A percentile compares a stretch with the other conserved stretches of the same genome.
Conservation (phyloP, 1,140 invertebrate species). For the Zeugodacus cucurbitae region DNA sequence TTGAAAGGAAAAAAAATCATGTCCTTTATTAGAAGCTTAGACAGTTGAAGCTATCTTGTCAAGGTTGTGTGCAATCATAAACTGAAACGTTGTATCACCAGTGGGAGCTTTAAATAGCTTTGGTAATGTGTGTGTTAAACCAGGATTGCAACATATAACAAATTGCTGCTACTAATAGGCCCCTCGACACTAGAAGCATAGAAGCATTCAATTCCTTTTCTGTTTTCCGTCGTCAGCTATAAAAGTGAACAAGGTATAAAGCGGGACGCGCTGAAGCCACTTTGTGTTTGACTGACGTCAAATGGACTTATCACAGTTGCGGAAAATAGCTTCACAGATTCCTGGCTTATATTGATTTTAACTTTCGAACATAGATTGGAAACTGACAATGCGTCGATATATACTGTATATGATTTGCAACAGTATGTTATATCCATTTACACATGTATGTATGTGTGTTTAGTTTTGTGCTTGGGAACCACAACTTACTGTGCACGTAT, state of each 20-base stretch:
- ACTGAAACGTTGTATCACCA: background rate
- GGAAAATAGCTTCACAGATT: too few relatives aligned
- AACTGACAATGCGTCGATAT: too few relatives aligned
- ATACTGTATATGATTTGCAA: too few relatives aligned
- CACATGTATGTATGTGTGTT: background rate
- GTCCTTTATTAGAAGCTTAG: background rate
- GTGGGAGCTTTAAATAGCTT: background rate
- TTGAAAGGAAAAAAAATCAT: too few relatives aligned
- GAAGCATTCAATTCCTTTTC: background rate
- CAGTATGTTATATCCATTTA: background rate
- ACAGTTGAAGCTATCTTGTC: background rate
- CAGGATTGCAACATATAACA: background rate
- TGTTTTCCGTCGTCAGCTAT: too few relatives aligned
- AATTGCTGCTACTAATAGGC: background rate
- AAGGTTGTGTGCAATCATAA: background rate
- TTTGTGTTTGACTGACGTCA: too few relatives aligned
- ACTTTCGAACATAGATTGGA: too few relatives aligned
- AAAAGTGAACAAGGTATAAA: too few relatives aligned
- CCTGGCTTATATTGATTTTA: too few relatives aligned
- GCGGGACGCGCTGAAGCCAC: too few relatives aligned
- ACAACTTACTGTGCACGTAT: constrained; percentile 76
- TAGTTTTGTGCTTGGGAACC: too few relatives aligned
- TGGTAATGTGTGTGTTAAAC: background rate
- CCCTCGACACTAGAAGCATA: background rate
- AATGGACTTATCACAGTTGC: too few relatives aligned